Conservation (phyloP, 2,113 vertebrate species). For the Sorex fumeus region DNA sequence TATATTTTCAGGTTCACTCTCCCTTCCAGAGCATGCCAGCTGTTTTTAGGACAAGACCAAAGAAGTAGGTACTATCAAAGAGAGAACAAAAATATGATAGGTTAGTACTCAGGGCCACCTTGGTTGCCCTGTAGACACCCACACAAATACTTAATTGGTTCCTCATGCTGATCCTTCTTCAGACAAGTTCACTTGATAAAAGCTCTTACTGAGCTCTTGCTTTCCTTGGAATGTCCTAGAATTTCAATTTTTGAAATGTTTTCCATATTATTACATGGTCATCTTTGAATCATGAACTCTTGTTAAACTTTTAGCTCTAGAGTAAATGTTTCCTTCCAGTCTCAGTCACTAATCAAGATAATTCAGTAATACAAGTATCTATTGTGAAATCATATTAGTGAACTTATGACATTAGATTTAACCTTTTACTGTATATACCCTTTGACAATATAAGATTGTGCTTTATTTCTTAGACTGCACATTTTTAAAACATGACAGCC, state of each 20-base stretch:
- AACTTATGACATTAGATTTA: constrained; percentile 78
- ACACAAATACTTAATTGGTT: constrained; percentile 40
- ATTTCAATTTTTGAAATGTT: constrained; percentile 77
- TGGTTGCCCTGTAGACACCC: not conserved
- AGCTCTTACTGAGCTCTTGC: constrained; percentile 58
- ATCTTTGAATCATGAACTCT: constrained; percentile 72
- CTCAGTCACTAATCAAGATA: constrained; percentile 41
- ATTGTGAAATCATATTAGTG: constrained; percentile 73
- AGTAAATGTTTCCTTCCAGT: constrained; percentile 83
- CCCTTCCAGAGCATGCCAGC: not conserved
- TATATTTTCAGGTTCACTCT: not conserved
- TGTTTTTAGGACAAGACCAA: not conserved
- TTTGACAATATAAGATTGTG: constrained; percentile 53
- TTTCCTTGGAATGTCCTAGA: constrained; percentile 74
- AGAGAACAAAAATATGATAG: not conserved
- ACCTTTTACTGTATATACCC: constrained; percentile 65
- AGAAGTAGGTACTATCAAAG: not conserved
- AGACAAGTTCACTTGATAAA: constrained; percentile 64
- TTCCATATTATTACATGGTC: constrained; percentile 74
- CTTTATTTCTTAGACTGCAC: constrained; percentile 61
- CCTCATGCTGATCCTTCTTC: constrained; percentile 29
- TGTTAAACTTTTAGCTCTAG: constrained; percentile 76
- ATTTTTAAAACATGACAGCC: constrained; percentile 77
- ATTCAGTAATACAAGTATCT: constrained; percentile 71
- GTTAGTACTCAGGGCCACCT: not conserved